Conservation (phyloP, 2,797 vertebrate genomes). For the Channallabes apus region DNA sequence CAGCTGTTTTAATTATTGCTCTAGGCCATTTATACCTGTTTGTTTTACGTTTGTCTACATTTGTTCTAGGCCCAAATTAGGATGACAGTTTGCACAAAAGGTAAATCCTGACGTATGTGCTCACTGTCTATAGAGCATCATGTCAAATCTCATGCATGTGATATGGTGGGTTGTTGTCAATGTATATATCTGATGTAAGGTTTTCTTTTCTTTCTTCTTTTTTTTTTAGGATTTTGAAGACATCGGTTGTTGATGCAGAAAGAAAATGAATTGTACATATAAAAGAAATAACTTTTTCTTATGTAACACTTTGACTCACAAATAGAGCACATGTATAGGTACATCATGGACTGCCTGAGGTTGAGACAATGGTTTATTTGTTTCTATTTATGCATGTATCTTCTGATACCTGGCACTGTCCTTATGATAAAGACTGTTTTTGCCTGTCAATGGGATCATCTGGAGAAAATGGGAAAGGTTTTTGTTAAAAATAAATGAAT, state of each 20-base stretch:
- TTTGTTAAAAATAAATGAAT: conserved; percentile 74
- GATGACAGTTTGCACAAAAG: conserved; percentile 62
- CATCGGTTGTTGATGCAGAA: conserved; percentile 46
- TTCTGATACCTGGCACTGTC: conserved; percentile 38
- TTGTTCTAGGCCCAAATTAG: conserved; percentile 68
- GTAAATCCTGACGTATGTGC: conserved; percentile 54
- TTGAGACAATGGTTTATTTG: conserved; percentile 47
- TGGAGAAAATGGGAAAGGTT: conserved; percentile 54
- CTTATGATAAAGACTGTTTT: conserved; percentile 35
- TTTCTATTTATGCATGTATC: conserved; percentile 50
- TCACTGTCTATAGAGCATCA: background rate
- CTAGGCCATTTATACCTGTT: conserved; percentile 51
- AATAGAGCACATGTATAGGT: conserved; percentile 48
- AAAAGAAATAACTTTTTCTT: conserved; percentile 53
- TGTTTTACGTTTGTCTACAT: conserved; percentile 46
- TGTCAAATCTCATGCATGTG: background rate
- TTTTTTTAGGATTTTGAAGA: conserved; percentile 54
- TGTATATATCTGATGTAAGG: background rate
- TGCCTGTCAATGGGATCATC: conserved; percentile 37
- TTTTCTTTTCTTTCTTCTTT: conserved; percentile 32
- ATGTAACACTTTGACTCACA: conserved; percentile 48
- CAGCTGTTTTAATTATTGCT: conserved; percentile 35
- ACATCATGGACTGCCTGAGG: conserved; percentile 48
- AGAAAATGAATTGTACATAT: conserved; percentile 51
- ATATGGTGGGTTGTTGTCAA: background rate